A percentile compares a stretch with the other conserved stretches of the same genome.
These are phyloP conservation scores for Urosaurus nigricauda DNA, from an alignment of 2,797 vertebrate genomes.

Conservation along the genomic window DNA sequence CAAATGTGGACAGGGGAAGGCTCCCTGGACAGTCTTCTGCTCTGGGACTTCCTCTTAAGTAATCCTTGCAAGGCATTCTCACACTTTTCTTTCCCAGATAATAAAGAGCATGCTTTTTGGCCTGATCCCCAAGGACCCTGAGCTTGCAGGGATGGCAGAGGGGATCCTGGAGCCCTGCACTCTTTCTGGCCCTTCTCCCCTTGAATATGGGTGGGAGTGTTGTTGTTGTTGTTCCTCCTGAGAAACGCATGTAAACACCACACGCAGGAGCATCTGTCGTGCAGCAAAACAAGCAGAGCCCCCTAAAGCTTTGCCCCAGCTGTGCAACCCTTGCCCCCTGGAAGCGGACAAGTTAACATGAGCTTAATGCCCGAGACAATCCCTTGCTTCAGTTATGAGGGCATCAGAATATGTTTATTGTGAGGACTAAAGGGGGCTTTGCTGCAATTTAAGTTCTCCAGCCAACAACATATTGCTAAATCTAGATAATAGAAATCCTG, in stretches of 20 bases:
- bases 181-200: not conserved
- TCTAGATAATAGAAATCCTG: slow-evolving; percentile 74
- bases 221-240: not conserved
- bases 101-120: not conserved
- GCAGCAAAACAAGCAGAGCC: slow-evolving; percentile 62
- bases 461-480: slow-evolving; percentile 71
- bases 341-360: slow-evolving; percentile 58
- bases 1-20: not conserved
- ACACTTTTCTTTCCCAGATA: not conserved
- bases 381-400: slow-evolving; percentile 56
- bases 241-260: slow-evolving; percentile 29
- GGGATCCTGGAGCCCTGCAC: too few species aligned
- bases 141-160: not conserved
- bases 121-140: not conserved
- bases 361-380: slow-evolving; percentile 61
- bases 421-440: slow-evolving; percentile 62
- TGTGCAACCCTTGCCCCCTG: slow-evolving; percentile 63
- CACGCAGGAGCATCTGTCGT: slow-evolving; percentile 45
- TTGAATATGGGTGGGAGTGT: slow-evolving; percentile 3
- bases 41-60: too few species aligned
- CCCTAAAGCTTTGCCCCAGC: slow-evolving; percentile 66
- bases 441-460: slow-evolving; percentile 62
- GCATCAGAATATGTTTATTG: slow-evolving; percentile 69
- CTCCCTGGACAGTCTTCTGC: not conserved
- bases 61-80: not conserved